phyloP scores from a whole-genome alignment of 2,113 vertebrate genomes.

The Eptatretus burgeri region DNA sequence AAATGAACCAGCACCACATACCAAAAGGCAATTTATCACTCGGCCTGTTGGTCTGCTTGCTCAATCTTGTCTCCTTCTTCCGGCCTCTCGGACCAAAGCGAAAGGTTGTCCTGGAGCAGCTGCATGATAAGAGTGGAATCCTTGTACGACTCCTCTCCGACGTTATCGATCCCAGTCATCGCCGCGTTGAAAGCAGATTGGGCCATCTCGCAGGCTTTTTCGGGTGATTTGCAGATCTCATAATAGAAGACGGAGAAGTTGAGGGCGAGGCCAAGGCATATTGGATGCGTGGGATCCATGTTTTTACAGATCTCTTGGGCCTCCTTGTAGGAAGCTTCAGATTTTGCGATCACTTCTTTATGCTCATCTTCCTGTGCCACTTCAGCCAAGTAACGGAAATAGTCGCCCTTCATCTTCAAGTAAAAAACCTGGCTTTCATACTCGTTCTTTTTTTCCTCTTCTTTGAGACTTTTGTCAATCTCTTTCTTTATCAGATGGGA shows the following conservation, averaged over 20 bases:
- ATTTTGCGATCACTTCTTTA: slow-evolving; percentile 58
- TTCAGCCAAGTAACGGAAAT: slow-evolving; percentile 89
- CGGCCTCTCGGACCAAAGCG: slow-evolving; percentile 97
- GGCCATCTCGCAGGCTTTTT: slow-evolving; percentile 94
- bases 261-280: slow-evolving; percentile 71
- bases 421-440: slow-evolving; percentile 97
- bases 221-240: slow-evolving; percentile 92
- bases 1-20: too few species aligned
- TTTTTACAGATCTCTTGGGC: slow-evolving; percentile 98
- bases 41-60: too few species aligned
- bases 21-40: too few species aligned
- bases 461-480: slow-evolving; percentile 17
- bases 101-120: slow-evolving; percentile 96
- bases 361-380: slow-evolving; percentile 84
- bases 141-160: slow-evolving; percentile 99
- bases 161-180: slow-evolving; percentile 95
- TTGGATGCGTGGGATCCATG: slow-evolving; percentile 97
- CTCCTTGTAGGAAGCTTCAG: slow-evolving; percentile 79
- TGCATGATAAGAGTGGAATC: slow-evolving; percentile 99
- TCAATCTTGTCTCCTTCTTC: slow-evolving; percentile 43
- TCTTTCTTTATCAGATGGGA: slow-evolving; percentile 98
- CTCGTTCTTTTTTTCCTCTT: slow-evolving; percentile 24
- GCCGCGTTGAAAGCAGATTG: slow-evolving; percentile 92
- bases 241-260: slow-evolving; percentile 99
- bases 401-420: slow-evolving; percentile 99